Evolutionary conservation across 2,888 invertebrate genomes (phyloP), one percentile per base, ranked within the genome.

Genomic region (Oscheius onirici): DNA sequence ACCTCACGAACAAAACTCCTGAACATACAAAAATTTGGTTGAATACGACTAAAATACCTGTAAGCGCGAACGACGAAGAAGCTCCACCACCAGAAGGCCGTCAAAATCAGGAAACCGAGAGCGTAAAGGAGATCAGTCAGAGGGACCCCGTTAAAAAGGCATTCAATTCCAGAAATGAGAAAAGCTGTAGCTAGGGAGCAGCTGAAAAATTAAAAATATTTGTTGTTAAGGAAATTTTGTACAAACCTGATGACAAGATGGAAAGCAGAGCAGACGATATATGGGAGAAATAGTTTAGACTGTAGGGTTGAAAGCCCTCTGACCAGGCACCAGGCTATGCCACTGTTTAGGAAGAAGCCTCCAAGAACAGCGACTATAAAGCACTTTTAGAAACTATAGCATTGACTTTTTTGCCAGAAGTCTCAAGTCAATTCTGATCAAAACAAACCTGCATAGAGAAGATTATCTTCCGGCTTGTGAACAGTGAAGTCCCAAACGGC

Each of bases 11-110:
- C 58, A 58, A 52, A 69, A 15, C 58, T 57, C 11, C 69, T 51
- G 26, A 40, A 69, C 26, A 28, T 28, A 20, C n/a, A n/a, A n/a
- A n/a, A n/a, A n/a, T n/a, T n/a, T n/a, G n/a, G n/a, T n/a, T n/a
- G n/a, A n/a, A n/a, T n/a, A n/a, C n/a, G n/a, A n/a, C n/a, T n/a
- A n/a, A 1, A 61, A 13, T 46, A 63, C 63, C 63, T 46, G 10
- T 63, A 63, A 63, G 63, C 63, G 11, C 24, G 41, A 11, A 69
- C 69, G 28, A 58, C 44, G 10, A 51, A 28, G n/a, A 69, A 46
- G 22, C 69, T 69, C 69, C 69, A 69, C 57, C 51, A 69, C 69
- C 69, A 69, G 20, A 69, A 69, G 8, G 43, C 51, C 8, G 69
- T 17, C 13, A 51, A 17, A 46, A 34, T 22, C 13, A 49, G 44